phyloP scores from a whole-genome alignment of 2,888 invertebrate species.

The Baccha elongata region DNA sequence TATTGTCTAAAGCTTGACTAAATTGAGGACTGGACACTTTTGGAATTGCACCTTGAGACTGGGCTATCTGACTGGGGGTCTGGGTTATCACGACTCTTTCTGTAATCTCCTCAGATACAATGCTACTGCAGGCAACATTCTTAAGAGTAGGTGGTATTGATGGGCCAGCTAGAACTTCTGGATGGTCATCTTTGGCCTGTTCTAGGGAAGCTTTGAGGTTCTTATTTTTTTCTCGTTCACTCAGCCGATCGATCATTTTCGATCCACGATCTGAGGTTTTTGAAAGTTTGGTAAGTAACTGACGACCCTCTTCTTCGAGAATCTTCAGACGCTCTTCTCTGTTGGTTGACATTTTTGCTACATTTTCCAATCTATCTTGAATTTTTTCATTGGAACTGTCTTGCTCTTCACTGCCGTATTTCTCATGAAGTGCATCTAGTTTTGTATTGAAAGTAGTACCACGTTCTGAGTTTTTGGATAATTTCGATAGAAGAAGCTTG shows the following conservation, averaged over 20 bases:
- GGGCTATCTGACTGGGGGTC: slow-evolving; percentile 77
- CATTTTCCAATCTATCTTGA: slow-evolving; percentile 79
- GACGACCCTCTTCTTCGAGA: slow-evolving; percentile 91
- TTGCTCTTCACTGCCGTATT: slow-evolving; percentile 74
- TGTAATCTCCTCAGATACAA: slow-evolving; percentile 76
- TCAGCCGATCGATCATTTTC: slow-evolving; percentile 79
- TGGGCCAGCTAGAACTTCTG: slow-evolving; percentile 46
- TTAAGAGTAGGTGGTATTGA: slow-evolving; percentile 74
- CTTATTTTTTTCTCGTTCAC: slow-evolving; percentile 77
- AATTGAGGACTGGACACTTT: slow-evolving; percentile 45
- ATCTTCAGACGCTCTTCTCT: slow-evolving; percentile 81
- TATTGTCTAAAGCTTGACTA: slow-evolving; percentile 26
- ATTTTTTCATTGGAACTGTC: slow-evolving; percentile 56
- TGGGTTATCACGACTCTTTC: slow-evolving; percentile 78
- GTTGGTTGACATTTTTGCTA: slow-evolving; percentile 78
- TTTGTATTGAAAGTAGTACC: slow-evolving; percentile 76
- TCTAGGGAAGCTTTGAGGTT: slow-evolving; percentile 62
- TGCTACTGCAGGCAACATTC: slow-evolving; percentile 77
- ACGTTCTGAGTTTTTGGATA: slow-evolving; percentile 77
- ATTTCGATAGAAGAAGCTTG: slow-evolving; percentile 85
- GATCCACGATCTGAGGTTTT: slow-evolving; percentile 79
- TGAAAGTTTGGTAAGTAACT: slow-evolving; percentile 84
- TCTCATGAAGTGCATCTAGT: slow-evolving; percentile 79
- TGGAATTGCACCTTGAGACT: slow-evolving; percentile 75
- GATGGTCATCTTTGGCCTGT: slow-evolving; percentile 57